Base-by-base conservation (phyloP, 2,113 vertebrate genomes). In the Calidris pygmaea region DNA sequence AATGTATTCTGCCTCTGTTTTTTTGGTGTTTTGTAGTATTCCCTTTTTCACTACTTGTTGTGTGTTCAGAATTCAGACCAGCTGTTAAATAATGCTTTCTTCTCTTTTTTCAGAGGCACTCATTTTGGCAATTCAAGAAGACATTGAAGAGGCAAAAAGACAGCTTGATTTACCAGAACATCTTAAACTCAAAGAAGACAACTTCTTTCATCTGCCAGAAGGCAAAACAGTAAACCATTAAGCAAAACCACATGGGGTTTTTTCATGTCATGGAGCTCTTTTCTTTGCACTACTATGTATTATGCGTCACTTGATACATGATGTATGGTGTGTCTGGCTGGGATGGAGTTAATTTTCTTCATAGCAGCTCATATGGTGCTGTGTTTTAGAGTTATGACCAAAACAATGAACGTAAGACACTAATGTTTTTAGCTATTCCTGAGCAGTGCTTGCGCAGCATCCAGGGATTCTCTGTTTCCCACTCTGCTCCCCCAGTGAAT, bases 91-190 rank as follows among this genome's bases (percentile, higher is more conserved):
- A 45, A 4, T 86, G 43, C 9, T 70, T 7, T 72, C 16, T 73
- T 53, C 77, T 48, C 19, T 43, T 74, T 74, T 66, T 79, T 7
- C 98, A 99, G 99, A 99, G 93, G 98, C 98, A 3, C 98, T 99
- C 30, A 99, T 99, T 97, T 96, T 97, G 4, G 99, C 99, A 48
- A 99, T 99, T 97, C 98, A 98, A 68, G 97, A 89, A 52, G 99
- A 99, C 96, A 99, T 99, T n/a, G 98, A 99, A 85, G 98, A 99
- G 96, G 99, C 99, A 53, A 98, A 99, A 92, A 96, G 93, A 66
- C 98, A 96, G 58, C 98, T 99, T 67, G 99, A 99, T 91, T 97
- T 98, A 63, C 99, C 99, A 66, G 99, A 99, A 94, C 98, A 99
- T 91, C 96, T 98, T 90, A 99, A 99, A 96, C 93, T 99, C 74